phyloP scores from a whole-genome alignment of 2,888 invertebrate genomes.

The Muscina levida region DNA sequence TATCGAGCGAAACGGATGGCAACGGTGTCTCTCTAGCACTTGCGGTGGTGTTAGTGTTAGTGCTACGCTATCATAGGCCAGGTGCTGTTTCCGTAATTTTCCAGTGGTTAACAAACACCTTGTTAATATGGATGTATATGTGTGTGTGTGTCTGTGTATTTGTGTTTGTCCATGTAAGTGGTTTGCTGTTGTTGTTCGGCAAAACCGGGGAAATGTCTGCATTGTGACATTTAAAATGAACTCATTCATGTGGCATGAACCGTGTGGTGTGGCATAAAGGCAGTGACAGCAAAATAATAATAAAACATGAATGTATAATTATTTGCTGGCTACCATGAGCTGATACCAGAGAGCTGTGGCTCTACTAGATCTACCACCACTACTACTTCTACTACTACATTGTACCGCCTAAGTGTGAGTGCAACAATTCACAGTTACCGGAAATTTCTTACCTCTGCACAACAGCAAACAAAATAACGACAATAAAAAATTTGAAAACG shows the following conservation, averaged over 20 bases:
- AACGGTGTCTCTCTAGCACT: neutral
- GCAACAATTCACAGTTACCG: no score
- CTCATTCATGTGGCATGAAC: constrained; percentile 43
- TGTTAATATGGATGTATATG: neutral
- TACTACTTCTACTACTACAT: no score
- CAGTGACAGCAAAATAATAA: constrained; percentile 11
- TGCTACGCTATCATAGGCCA: no score
- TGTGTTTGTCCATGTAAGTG: neutral
- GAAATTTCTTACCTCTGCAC: no score
- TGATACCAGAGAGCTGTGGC: no score
- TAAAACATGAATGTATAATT: constrained; percentile 50
- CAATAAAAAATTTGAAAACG: no score
- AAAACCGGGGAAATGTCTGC: constrained; percentile 37
- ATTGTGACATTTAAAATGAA: constrained; percentile 53
- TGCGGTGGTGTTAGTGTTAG: neutral
- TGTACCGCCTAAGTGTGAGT: no score
- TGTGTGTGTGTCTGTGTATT: neutral
- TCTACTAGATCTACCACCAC: no score
- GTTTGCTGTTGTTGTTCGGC: neutral
- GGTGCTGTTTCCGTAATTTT: neutral
- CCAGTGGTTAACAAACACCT: constrained; percentile 32
- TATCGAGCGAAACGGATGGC: neutral
- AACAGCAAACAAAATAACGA: no score
- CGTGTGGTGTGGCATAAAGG: neutral
- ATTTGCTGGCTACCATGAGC: neutral